A percentile compares a stretch with the other conserved stretches of the same genome.
These are phyloP conservation scores for Pseudomyrmex gracilis DNA, from an alignment of 1,140 invertebrate species.

Conservation along the genomic window DNA sequence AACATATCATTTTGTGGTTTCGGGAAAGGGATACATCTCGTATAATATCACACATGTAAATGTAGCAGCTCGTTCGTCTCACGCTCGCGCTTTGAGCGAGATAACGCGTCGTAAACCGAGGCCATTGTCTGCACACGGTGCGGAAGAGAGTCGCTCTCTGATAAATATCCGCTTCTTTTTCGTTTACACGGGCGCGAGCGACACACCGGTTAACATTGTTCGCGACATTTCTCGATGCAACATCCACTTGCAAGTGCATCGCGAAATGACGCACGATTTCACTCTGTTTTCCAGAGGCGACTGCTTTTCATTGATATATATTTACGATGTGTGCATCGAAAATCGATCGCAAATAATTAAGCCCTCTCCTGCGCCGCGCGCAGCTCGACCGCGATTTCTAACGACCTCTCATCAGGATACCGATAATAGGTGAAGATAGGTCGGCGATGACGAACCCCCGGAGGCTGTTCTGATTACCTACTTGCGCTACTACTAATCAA, in stretches of 20 bases:
- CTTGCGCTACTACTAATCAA: conserved; percentile 52
- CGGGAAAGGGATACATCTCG: not conserved
- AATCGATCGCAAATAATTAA: conserved; percentile 56
- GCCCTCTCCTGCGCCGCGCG: not conserved
- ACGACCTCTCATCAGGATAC: conserved; percentile 40
- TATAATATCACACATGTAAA: not conserved
- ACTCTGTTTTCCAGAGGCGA: no score
- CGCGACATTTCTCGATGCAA: not conserved
- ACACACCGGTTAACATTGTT: not conserved
- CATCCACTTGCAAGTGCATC: not conserved
- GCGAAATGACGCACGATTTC: not conserved
- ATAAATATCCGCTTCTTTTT: conserved; percentile 34
- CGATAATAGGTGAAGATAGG: conserved; percentile 57
- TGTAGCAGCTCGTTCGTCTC: conserved; percentile 8
- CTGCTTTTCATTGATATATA: no score
- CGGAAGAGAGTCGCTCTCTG: conserved; percentile 43
- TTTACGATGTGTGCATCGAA: not conserved
- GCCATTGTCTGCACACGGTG: conserved; percentile 38
- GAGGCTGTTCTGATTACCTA: conserved; percentile 59
- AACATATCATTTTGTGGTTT: conserved; percentile 7
- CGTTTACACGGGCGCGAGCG: conserved; percentile 36
- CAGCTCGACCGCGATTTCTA: conserved; percentile 17
- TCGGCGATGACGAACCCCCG: conserved; percentile 10
- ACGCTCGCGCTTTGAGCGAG: not conserved
- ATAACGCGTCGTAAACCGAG: conserved; percentile 42